Evolutionary conservation across 2,113 vertebrate genomes (phyloP).

Genomic region (Procapra przewalskii): DNA sequence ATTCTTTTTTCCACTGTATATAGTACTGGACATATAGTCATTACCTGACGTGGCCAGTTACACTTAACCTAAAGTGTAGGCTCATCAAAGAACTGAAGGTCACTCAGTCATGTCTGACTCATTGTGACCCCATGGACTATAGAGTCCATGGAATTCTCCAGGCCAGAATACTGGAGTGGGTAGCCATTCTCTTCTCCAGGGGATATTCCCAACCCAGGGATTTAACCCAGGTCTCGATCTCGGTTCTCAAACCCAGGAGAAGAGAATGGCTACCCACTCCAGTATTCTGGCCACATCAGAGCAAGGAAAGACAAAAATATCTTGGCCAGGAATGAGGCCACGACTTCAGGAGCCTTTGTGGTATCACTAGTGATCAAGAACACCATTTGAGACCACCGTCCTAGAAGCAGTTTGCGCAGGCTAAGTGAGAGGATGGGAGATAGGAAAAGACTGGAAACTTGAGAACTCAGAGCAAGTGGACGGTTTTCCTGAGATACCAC

Average conservation of each 20-base stretch:
- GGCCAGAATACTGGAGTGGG: background rate
- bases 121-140: fast-evolving
- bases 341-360: background rate
- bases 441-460: background rate
- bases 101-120: background rate
- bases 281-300: background rate
- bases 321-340: background rate
- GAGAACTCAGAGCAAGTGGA: background rate
- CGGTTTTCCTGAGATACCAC: background rate
- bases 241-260: background rate
- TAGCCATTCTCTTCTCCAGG: background rate
- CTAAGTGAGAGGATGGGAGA: no score
- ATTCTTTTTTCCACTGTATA: background rate
- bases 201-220: background rate
- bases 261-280: background rate
- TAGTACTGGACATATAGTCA: background rate
- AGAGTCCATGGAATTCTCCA: background rate
- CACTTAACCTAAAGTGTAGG: background rate
- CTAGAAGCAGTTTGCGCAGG: background rate
- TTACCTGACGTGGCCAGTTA: background rate
- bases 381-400: background rate
- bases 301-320: background rate
- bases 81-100: background rate
- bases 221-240: background rate
- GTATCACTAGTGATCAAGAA: background rate